These are phyloP conservation scores for Drosophila fungiperda DNA, from an alignment of 2,888 invertebrate genomes.

Conservation along the genomic window DNA sequence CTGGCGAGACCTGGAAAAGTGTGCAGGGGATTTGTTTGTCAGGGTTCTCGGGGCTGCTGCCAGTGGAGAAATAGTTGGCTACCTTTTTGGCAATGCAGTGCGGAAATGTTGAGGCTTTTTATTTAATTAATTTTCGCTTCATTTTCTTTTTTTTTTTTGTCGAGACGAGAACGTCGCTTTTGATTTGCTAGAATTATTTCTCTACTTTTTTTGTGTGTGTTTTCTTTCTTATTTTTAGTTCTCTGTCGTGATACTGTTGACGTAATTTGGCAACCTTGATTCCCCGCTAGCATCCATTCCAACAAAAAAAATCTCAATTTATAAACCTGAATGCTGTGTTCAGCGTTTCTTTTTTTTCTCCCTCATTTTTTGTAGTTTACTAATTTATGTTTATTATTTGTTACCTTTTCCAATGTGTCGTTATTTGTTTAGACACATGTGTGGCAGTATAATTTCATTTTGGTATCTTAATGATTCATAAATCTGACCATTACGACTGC, in stretches of 20 bases:
- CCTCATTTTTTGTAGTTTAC: constrained; percentile 28
- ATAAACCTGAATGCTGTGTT: constrained; percentile 49
- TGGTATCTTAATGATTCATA: constrained; percentile 64
- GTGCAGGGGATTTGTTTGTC: constrained; percentile 16
- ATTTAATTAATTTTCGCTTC: constrained; percentile 63
- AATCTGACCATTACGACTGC: constrained; percentile 61
- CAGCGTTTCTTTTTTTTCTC: constrained; percentile 26
- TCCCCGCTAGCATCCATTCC: constrained; percentile 51
- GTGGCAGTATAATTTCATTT: constrained; percentile 36
- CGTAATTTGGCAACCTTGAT: constrained; percentile 79
- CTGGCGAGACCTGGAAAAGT: constrained; percentile 56
- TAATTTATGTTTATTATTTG: constrained; percentile 76
- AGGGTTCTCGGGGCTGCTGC: constrained; percentile 4
- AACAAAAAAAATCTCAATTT: constrained; percentile 16
- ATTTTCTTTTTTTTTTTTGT: constrained; percentile 11
- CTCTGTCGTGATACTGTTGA: constrained; percentile 71
- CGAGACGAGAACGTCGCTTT: constrained; percentile 67
- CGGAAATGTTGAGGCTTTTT: constrained; percentile 60
- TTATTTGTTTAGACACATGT: constrained; percentile 67
- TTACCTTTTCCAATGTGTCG: constrained; percentile 75
- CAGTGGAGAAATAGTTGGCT: constrained; percentile 10
- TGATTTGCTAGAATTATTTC: constrained; percentile 63
- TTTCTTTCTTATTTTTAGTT: constrained; percentile 65
- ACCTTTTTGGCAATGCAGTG: constrained; percentile 67
- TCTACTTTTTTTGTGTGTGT: constrained; percentile 15